Conservation (phyloP, 2,113 vertebrate genomes). For the Scopus umbretta region DNA sequence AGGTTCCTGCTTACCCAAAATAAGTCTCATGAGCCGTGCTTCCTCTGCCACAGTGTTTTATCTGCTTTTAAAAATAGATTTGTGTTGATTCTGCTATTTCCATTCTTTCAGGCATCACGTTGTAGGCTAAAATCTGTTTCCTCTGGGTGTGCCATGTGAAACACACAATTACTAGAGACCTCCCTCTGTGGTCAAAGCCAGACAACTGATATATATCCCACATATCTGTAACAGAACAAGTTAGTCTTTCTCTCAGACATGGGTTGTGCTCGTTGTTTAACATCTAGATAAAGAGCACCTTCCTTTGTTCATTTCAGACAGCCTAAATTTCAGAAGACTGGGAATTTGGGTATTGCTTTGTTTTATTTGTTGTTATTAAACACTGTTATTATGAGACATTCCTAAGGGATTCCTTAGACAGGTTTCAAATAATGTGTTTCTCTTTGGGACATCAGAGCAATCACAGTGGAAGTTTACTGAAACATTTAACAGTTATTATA, state of each 20-base stretch:
- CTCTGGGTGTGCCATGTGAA: neutral
- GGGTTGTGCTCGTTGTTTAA: neutral
- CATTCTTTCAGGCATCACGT: neutral
- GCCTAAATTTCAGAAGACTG: neutral
- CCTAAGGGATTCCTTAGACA: neutral
- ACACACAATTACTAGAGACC: neutral
- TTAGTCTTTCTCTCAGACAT: neutral
- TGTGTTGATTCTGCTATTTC: neutral
- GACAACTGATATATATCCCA: neutral
- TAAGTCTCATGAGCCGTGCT: accelerated
- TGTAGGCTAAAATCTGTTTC: neutral
- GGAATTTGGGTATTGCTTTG: neutral
- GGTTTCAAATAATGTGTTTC: neutral
- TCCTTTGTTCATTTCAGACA: neutral
- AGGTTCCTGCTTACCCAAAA: neutral
- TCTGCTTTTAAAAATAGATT: neutral
- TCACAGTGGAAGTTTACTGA: neutral
- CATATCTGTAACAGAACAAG: neutral
- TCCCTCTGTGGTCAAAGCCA: neutral
- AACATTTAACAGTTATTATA: neutral
- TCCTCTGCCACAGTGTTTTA: neutral
- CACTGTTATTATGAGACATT: neutral
- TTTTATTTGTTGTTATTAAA: conserved; percentile 1
- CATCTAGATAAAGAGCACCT: neutral
- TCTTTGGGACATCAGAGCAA: neutral